Conservation (phyloP, 2,888 invertebrate species). For the Phortica magna region DNA sequence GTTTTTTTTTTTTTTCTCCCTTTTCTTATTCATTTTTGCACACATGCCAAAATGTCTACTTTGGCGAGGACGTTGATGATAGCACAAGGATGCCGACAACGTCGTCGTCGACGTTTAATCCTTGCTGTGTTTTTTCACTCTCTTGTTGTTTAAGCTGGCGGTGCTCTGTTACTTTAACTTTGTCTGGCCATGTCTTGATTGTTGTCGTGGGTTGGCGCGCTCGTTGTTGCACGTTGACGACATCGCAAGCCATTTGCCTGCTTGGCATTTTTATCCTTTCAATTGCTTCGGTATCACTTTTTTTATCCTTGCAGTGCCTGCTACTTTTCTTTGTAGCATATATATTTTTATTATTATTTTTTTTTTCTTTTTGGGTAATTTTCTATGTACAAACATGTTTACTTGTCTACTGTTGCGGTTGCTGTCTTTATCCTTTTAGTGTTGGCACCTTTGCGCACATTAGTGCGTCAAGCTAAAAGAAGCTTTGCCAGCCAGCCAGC, state of each 20-base stretch:
- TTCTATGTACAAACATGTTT: conserved; percentile 40
- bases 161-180: neutral
- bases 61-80: neutral
- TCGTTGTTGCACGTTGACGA: no score
- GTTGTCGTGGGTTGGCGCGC: conserved; percentile 26
- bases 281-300: neutral
- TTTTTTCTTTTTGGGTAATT: conserved; percentile 33
- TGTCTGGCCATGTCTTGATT: conserved; percentile 26
- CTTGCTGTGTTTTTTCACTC: conserved; percentile 19
- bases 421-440: conserved; percentile 27
- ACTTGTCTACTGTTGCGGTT: conserved; percentile 30
- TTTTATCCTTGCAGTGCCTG: neutral
- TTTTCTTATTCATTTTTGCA: conserved; percentile 5
- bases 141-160: neutral
- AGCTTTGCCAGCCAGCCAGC: neutral
- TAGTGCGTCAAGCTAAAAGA: conserved; percentile 12
- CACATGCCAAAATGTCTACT: conserved; percentile 17
- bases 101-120: conserved; percentile 16
- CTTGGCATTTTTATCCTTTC: conserved; percentile 22
- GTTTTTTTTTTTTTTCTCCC: neutral
- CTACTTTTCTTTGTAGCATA: neutral
- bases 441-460: conserved; percentile 27
- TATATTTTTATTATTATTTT: conserved; percentile 3
- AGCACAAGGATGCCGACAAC: neutral
- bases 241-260: conserved; percentile 19